Evolutionary conservation across 1,140 invertebrate species (phyloP).

Genomic region (Odontomachus brunneus): DNA sequence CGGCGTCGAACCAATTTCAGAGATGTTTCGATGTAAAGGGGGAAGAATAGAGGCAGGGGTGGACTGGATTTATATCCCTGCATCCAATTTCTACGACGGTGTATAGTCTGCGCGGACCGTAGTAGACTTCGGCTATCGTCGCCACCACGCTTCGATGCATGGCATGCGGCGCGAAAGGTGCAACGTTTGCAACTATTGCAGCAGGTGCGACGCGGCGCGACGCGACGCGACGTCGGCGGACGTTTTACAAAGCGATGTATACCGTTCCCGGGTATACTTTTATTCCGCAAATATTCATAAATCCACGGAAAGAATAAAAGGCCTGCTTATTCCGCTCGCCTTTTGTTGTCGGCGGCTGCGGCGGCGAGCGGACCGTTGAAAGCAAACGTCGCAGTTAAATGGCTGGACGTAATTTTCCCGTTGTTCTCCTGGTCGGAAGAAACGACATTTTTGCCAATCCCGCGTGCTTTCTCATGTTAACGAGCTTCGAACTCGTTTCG

Average conservation of each 20-base stretch:
- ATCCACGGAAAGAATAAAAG: constrained; percentile 56
- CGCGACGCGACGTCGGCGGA: constrained; percentile 28
- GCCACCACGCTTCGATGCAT: constrained; percentile 48
- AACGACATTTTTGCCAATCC: constrained; percentile 64
- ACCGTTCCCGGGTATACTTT: constrained; percentile 56
- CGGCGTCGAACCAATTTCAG: constrained; percentile 48
- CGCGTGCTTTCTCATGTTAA: constrained; percentile 58
- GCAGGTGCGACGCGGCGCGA: no score
- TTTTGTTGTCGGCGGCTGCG: constrained; percentile 54
- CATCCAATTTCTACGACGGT: constrained; percentile 56
- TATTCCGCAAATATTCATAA: constrained; percentile 63
- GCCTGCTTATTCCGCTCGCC: constrained; percentile 60
- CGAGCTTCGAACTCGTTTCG: constrained; percentile 56
- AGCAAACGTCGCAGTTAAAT: constrained; percentile 61
- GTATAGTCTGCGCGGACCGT: constrained; percentile 21
- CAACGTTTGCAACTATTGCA: constrained; percentile 15
- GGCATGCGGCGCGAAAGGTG: constrained; percentile 51
- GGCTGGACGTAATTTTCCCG: constrained; percentile 64
- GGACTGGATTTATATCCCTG: constrained; percentile 46
- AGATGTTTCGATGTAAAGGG: constrained; percentile 49
- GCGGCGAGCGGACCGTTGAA: constrained; percentile 46
- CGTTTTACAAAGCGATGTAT: constrained; percentile 59
- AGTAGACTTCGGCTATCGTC: constrained; percentile 49
- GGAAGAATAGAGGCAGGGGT: constrained; percentile 24
- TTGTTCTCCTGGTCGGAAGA: constrained; percentile 60